Conservation (phyloP, 2,113 vertebrate species). For the Raja brachyura region DNA sequence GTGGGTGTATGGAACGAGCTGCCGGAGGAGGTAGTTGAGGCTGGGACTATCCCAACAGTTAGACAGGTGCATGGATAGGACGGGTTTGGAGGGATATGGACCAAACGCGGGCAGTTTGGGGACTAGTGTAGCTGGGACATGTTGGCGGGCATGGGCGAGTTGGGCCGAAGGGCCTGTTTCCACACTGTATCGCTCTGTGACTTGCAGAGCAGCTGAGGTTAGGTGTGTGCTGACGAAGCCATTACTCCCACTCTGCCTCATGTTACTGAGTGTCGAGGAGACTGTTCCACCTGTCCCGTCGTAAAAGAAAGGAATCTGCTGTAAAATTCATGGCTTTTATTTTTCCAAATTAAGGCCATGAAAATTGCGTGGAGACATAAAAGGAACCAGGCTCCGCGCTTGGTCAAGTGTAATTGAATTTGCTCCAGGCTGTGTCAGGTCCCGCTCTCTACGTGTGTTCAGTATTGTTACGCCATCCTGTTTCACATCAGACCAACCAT, state of each 20-base stretch:
- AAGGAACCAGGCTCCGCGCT: not conserved
- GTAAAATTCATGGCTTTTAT: constrained; percentile 33
- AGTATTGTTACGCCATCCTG: not conserved
- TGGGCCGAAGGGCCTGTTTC: too few species aligned
- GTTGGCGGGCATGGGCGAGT: too few species aligned
- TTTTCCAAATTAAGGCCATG: constrained; percentile 29
- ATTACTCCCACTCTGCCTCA: not conserved
- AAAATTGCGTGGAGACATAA: constrained; percentile 16
- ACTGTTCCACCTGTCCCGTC: not conserved
- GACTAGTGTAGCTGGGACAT: too few species aligned
- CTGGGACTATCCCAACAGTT: too few species aligned
- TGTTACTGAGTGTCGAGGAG: not conserved
- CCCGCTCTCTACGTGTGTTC: not conserved
- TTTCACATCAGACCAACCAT: not conserved
- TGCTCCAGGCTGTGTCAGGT: constrained; percentile 5
- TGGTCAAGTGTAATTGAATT: constrained; percentile 16
- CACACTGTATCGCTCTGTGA: too few species aligned
- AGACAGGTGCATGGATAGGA: too few species aligned
- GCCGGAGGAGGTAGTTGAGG: too few species aligned
- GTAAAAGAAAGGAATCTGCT: constrained; percentile 24
- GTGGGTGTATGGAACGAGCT: too few species aligned
- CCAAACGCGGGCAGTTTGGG: too few species aligned
- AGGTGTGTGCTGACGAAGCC: not conserved
- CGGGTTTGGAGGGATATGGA: too few species aligned
- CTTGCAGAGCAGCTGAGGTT: not conserved